Conservation (phyloP, 2,113 vertebrate species). For the Eulemur rufifrons region DNA sequence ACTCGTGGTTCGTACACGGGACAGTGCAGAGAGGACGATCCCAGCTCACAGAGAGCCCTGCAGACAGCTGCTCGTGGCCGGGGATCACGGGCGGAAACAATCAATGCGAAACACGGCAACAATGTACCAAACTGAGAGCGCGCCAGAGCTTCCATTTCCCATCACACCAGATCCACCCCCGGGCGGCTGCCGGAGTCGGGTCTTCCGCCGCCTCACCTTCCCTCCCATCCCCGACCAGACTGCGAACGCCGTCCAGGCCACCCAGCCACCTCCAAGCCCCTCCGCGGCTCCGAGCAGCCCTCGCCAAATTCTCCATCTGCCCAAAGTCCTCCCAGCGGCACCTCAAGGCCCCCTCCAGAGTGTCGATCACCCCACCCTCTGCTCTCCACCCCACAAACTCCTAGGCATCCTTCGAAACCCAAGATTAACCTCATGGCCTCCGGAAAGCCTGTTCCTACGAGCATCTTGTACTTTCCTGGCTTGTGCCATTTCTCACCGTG, state of each 20-base stretch:
- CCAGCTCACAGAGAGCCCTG: neutral
- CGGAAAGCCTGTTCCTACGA: neutral
- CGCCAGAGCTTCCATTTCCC: neutral
- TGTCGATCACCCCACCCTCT: neutral
- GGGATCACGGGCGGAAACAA: neutral
- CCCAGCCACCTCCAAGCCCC: too few species aligned
- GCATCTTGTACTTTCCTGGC: neutral
- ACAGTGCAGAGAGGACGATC: accelerated
- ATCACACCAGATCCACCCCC: neutral
- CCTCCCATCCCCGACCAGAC: neutral
- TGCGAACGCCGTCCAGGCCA: accelerated
- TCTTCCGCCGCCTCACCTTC: too few species aligned
- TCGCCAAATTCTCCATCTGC: neutral
- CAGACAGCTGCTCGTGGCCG: accelerated
- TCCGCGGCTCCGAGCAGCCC: accelerated
- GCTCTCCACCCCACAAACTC: neutral
- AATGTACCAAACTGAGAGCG: neutral
- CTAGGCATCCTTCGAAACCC: slow-evolving; percentile 5
- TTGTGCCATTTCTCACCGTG: accelerated
- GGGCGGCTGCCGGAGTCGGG: too few species aligned
- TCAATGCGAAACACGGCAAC: accelerated
- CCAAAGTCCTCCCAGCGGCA: neutral
- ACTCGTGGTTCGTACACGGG: accelerated
- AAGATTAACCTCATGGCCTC: neutral
- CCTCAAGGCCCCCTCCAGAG: neutral